A percentile compares a stretch with the other conserved stretches of the same genome.
These are phyloP conservation scores for Linyphia triangularis DNA, from an alignment of 2,888 invertebrate genomes.

Conservation along the genomic window DNA sequence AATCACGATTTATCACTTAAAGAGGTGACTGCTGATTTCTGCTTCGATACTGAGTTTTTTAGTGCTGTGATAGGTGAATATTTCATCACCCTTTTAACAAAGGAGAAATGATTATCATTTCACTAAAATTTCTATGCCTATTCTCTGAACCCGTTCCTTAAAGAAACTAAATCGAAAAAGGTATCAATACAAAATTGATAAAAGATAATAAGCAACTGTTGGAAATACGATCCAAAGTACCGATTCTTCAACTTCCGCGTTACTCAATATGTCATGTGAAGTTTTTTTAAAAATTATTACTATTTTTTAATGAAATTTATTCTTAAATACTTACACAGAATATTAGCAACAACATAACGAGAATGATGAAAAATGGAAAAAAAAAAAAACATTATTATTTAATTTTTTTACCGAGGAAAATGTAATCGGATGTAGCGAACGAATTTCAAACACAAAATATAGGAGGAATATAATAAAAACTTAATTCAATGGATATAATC, in stretches of 20 bases:
- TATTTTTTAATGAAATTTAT: neutral
- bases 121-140: neutral
- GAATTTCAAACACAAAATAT: too few relatives aligned
- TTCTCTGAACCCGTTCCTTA: neutral
- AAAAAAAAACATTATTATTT: too few relatives aligned
- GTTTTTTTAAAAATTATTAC: neutral
- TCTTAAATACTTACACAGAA: too few relatives aligned
- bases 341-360: too few relatives aligned
- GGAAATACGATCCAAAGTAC: neutral
- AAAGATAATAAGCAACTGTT: neutral
- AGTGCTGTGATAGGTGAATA: neutral
- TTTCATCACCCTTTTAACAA: conserved; percentile 7
- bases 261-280: neutral
- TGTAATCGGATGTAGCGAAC: too few relatives aligned
- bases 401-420: too few relatives aligned
- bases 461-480: too few relatives aligned
- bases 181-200: neutral
- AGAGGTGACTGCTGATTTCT: neutral
- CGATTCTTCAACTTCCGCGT: neutral
- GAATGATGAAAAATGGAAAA: too few relatives aligned
- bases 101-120: neutral
- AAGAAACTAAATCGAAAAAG: neutral
- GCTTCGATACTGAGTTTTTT: neutral
- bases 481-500: too few relatives aligned
- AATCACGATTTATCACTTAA: conserved; percentile 16